Evolutionary conservation across 2,113 vertebrate genomes (phyloP).

Genomic region (Catharus bicknelli): DNA sequence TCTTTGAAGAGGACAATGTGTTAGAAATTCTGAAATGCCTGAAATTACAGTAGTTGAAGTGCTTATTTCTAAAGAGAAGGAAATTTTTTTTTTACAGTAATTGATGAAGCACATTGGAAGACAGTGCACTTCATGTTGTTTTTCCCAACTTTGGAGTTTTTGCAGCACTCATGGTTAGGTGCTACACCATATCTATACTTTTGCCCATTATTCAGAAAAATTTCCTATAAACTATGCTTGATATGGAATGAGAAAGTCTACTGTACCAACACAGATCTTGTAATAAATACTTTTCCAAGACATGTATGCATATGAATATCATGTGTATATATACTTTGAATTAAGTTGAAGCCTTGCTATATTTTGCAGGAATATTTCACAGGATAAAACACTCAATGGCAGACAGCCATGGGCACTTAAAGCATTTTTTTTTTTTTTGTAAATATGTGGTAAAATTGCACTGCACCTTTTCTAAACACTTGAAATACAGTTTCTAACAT

Average conservation of each 20-base stretch:
- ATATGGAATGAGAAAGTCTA: not conserved
- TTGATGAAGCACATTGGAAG: not conserved
- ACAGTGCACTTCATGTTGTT: not conserved
- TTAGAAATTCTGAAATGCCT: not conserved
- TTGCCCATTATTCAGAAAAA: not conserved
- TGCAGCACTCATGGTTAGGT: not conserved
- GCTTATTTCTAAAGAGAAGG: not conserved
- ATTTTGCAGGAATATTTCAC: not conserved
- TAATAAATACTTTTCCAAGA: not conserved
- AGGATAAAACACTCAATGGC: not conserved
- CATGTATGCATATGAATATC: not conserved
- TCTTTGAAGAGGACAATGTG: not conserved
- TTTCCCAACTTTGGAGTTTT: rapidly evolving
- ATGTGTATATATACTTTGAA: not conserved
- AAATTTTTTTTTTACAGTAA: not conserved
- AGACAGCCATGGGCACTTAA: not conserved
- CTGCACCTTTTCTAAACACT: not conserved
- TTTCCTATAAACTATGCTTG: not conserved
- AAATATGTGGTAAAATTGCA: not conserved
- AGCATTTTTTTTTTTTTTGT: not conserved
- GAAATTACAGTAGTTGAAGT: not conserved
- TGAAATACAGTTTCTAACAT: not conserved
- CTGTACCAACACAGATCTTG: not conserved
- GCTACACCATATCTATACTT: not conserved
- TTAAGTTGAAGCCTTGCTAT: not conserved